phyloP scores from a whole-genome alignment of 2,113 vertebrate species.

The Corythoichthys intestinalis region DNA sequence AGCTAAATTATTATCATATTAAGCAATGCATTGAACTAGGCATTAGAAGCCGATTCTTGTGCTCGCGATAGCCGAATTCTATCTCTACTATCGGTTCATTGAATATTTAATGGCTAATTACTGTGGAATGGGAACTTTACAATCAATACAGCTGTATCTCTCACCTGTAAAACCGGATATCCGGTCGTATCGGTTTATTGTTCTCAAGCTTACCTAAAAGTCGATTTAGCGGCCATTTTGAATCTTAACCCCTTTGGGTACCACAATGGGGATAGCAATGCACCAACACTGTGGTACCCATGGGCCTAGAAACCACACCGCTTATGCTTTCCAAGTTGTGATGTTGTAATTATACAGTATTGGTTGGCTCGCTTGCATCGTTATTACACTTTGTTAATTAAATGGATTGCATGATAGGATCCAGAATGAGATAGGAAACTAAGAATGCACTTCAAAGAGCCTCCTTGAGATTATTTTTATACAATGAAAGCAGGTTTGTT shows the following conservation, averaged over 20 bases:
- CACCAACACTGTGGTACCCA: not conserved
- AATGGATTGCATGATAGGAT: not conserved
- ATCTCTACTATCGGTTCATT: too few species aligned
- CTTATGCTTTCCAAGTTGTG: too few species aligned
- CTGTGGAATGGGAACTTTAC: too few species aligned
- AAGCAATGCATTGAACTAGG: too few species aligned
- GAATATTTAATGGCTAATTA: too few species aligned
- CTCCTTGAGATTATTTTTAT: constrained; percentile 32
- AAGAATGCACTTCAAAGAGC: not conserved
- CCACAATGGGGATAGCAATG: constrained; percentile 2
- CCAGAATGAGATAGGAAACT: too few species aligned
- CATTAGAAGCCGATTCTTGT: too few species aligned
- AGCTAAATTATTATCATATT: too few species aligned
- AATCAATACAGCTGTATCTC: too few species aligned
- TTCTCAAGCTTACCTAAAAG: constrained; percentile 3
- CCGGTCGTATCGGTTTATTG: too few species aligned
- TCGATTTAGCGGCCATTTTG: constrained; percentile 3
- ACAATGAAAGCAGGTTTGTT: constrained; percentile 9
- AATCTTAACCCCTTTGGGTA: constrained; percentile 12
- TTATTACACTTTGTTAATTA: constrained; percentile 2
- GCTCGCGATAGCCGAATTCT: too few species aligned
- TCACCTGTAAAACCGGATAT: too few species aligned
- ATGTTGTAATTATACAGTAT: not conserved
- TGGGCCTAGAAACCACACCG: constrained; percentile 15
- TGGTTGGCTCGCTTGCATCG: not conserved